These are phyloP conservation scores for Phengaris arion DNA, from an alignment of 2,888 invertebrate species.

Conservation along the genomic window DNA sequence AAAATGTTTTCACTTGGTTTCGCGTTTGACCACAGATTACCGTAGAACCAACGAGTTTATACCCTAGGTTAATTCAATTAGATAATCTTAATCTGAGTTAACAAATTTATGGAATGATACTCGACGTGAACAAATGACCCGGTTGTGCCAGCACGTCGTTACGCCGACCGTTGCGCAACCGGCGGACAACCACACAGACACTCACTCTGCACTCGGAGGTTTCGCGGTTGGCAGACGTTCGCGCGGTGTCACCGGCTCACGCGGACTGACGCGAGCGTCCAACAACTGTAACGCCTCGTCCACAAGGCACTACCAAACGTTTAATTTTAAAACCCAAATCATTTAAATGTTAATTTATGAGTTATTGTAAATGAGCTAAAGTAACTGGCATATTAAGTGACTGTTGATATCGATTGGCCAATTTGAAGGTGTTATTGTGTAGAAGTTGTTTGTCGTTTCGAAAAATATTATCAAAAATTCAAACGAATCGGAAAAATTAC, in stretches of 20 bases:
- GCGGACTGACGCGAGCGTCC: not conserved
- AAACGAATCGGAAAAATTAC: too few relatives aligned
- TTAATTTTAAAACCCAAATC: not conserved
- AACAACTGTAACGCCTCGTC: not conserved
- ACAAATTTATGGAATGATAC: constrained; percentile 11
- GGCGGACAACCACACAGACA: constrained; percentile 32
- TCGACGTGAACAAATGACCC: constrained; percentile 36
- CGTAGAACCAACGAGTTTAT: not conserved
- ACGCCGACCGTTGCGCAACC: constrained; percentile 34
- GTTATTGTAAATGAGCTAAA: not conserved
- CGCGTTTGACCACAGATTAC: not conserved
- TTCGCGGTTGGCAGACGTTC: constrained; percentile 29
- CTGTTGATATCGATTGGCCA: not conserved
- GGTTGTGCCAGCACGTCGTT: constrained; percentile 38
- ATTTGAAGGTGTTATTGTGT: not conserved
- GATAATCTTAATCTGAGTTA: not conserved
- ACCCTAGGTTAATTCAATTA: too few relatives aligned
- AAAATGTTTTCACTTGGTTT: constrained; percentile 12
- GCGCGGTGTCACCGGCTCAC: constrained; percentile 6
- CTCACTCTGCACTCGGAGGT: constrained; percentile 28
- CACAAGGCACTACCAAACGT: not conserved
- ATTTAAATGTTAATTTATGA: not conserved
- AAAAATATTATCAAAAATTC: too few relatives aligned
- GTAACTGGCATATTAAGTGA: not conserved
- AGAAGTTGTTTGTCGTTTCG: too few relatives aligned